These are phyloP conservation scores for Brachionus rotundiformis DNA, from an alignment of 1,140 invertebrate species.

Conservation along the genomic window DNA sequence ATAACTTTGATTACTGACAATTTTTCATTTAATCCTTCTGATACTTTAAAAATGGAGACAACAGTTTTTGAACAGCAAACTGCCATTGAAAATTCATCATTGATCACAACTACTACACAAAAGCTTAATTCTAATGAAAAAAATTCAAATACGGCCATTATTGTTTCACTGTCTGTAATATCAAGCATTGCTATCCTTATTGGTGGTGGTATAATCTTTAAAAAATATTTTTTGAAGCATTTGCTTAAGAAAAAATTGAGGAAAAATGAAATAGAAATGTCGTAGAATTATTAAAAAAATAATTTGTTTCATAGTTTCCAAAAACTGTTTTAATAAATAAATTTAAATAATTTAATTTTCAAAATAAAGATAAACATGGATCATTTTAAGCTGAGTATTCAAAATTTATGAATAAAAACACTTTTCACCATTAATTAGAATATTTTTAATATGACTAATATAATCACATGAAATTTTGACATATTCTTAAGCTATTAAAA, in stretches of 20 bases:
- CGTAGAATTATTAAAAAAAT: background rate
- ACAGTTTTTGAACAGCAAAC: background rate
- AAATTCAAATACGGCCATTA: background rate
- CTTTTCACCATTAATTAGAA: too few species aligned
- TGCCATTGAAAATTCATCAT: background rate
- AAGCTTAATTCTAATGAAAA: background rate
- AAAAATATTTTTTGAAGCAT: background rate
- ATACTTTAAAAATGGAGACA: background rate
- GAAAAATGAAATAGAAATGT: background rate
- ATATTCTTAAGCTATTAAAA: too few species aligned
- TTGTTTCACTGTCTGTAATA: background rate
- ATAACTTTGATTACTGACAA: background rate
- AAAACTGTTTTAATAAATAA: too few species aligned
- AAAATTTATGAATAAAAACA: too few species aligned
- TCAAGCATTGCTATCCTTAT: background rate
- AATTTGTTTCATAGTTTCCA: too few species aligned
- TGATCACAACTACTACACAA: background rate
- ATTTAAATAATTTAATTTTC: too few species aligned
- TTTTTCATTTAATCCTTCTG: too few species aligned
- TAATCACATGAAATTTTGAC: too few species aligned
- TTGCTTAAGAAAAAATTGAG: background rate
- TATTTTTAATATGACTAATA: too few species aligned
- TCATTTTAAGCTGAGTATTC: too few species aligned
- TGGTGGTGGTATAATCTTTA: background rate
- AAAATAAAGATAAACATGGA: too few species aligned